These are phyloP conservation scores for Branchinecta lynchi DNA, from an alignment of 1,140 invertebrate species.

Conservation along the genomic window DNA sequence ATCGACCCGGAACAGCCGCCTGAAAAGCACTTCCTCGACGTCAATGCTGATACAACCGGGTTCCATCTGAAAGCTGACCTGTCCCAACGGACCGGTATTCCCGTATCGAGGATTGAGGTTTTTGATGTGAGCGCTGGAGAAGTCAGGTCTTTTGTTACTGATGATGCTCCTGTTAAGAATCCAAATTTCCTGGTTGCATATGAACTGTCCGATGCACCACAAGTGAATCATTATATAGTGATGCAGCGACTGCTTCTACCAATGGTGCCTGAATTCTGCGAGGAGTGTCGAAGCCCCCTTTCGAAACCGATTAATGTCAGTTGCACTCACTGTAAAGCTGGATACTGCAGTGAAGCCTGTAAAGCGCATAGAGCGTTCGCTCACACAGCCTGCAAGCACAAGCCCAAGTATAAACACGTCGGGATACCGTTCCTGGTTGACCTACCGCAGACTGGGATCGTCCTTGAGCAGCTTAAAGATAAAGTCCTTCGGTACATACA, in stretches of 20 bases:
- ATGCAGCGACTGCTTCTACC: slow-evolving; percentile 22
- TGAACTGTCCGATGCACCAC: background rate
- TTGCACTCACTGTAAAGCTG: background rate
- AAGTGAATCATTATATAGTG: slow-evolving; percentile 13
- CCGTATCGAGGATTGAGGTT: background rate
- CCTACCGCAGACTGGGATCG: background rate
- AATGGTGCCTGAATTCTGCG: background rate
- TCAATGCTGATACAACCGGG: background rate
- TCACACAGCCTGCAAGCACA: background rate
- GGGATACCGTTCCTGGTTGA: background rate
- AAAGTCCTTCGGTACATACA: background rate
- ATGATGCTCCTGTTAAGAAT: background rate
- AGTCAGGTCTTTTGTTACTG: slow-evolving; percentile 19
- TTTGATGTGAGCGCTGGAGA: slow-evolving; percentile 24
- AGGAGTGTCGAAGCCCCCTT: background rate
- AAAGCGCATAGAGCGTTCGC: background rate
- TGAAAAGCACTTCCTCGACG: slow-evolving; percentile 22
- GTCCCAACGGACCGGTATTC: background rate
- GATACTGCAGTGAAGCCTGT: background rate
- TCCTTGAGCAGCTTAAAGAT: background rate
- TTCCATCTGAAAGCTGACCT: background rate
- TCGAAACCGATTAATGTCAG: too few relatives aligned
- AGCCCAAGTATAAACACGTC: background rate
- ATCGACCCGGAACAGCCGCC: slow-evolving; percentile 30
- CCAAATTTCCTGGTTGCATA: background rate